A percentile compares a stretch with the other conserved stretches of the same genome.
Evolutionary conservation across 2,113 vertebrate genomes (phyloP).

Genomic region (Orientallactaga bullata): DNA sequence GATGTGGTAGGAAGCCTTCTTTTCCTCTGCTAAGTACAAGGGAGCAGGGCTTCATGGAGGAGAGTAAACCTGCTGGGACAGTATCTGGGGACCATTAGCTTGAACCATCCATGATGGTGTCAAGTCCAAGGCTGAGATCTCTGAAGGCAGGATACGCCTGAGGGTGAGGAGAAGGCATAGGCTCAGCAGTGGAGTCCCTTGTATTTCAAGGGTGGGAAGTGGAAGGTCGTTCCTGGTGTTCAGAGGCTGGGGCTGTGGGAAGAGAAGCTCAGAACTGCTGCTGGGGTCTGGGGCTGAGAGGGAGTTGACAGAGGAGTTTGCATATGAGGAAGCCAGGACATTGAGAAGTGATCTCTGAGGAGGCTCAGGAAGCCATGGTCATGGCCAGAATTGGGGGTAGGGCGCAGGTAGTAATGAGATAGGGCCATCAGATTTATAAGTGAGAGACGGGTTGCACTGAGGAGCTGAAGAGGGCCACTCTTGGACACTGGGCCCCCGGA

Average conservation of each 20-base stretch:
- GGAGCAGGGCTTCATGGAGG: not conserved
- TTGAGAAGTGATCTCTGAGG: not conserved
- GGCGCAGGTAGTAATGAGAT: not conserved
- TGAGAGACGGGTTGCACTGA: not conserved
- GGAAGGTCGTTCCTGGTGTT: not conserved
- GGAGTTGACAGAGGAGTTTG: not conserved
- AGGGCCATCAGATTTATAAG: not conserved
- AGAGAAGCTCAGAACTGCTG: not conserved
- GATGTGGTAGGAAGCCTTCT: not conserved
- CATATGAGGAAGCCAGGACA: not conserved
- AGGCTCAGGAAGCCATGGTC: too few species aligned
- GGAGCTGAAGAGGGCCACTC: not conserved
- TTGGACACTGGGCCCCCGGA: not conserved
- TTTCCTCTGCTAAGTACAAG: not conserved
- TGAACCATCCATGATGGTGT: fast-evolving
- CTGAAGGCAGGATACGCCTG: not conserved
- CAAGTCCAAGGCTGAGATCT: not conserved
- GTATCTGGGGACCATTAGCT: not conserved
- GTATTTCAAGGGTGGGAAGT: not conserved
- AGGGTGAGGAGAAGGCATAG: not conserved
- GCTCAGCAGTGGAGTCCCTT: fast-evolving
- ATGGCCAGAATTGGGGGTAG: not conserved
- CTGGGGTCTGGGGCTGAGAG: not conserved
- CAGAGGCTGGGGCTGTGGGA: fast-evolving
- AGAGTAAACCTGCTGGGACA: not conserved